These are phyloP conservation scores for Anser brachyrhynchus DNA, from an alignment of 2,113 vertebrate genomes.

Conservation along the genomic window DNA sequence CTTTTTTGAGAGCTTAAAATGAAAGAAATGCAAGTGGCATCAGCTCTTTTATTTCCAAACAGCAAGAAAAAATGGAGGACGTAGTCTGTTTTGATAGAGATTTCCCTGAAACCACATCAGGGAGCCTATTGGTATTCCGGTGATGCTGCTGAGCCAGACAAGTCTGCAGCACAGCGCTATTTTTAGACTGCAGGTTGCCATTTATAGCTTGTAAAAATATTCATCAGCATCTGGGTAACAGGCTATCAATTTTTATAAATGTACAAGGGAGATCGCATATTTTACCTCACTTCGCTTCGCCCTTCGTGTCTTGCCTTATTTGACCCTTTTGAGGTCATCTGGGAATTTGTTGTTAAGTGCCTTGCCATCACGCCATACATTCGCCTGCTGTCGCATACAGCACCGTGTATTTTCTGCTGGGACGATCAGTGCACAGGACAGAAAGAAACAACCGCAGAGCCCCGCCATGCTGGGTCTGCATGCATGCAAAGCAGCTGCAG, in stretches of 20 bases:
- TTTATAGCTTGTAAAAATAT: conserved; percentile 93
- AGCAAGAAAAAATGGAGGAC: background rate
- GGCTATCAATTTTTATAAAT: conserved; percentile 80
- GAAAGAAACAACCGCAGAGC: background rate
- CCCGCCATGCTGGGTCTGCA: background rate
- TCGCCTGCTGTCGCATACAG: conserved; percentile 13
- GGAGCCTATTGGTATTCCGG: conserved; percentile 89
- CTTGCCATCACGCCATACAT: conserved; percentile 53
- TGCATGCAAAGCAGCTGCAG: background rate
- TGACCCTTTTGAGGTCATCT: conserved; percentile 33
- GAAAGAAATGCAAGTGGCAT: background rate
- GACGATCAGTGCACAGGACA: background rate
- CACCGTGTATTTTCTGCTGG: conserved; percentile 43
- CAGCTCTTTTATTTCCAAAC: background rate
- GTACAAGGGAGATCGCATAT: conserved; percentile 57
- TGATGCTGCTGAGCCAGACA: conserved; percentile 88
- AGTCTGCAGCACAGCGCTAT: conserved; percentile 82
- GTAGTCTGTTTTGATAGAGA: background rate
- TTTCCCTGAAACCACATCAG: conserved; percentile 48
- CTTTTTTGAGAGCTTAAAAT: background rate
- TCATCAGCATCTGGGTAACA: conserved; percentile 80
- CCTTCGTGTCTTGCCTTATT: conserved; percentile 27
- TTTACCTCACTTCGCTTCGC: conserved; percentile 25
- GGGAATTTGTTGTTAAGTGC: conserved; percentile 61
- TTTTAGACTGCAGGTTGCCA: conserved; percentile 86